Evolutionary conservation across 53 echinoderm and acorn worm genomes (phyloP), one percentile per base, ranked within the genome.

Genomic region (Henricia sp.): DNA sequence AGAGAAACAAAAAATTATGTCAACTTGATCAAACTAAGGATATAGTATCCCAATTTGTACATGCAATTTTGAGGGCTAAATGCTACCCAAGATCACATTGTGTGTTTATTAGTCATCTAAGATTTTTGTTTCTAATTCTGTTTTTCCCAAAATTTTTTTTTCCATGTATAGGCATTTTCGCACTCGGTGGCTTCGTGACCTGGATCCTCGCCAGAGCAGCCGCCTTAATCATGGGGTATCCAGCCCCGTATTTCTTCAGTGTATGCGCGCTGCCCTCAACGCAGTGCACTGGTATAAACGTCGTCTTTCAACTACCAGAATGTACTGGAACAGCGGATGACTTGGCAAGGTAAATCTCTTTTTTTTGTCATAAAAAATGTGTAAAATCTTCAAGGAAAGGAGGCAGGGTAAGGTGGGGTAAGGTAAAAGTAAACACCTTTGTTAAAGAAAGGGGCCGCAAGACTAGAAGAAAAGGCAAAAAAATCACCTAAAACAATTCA

Each of bases 201-300:
- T 89, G 93, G 83, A 93, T 96, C 38, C 37, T 96, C 25, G 78
- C 84, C 3, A 89, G 91, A 14, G 84, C 84, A 50, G 87, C 89
- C 23, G 89, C 91, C 71, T 37, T 96, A 5, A 84, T 99, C 17
- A 50, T 92, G 0, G 92, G 94, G 4, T 89, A 84, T 6, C 99
- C 99, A 8, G 85, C 94, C 3, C 99, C 99, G 2, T 68, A 99
- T 46, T 99, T 95, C 85, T 92, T 99, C 88, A 73, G 86, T 33
- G 76, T 42, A 19, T 91, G 93, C 54, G 39, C 70, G 13, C 87
- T 89, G 50, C 76, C 83, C 16, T 52, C 75, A 28, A 62, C 87
- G 6, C 54, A 84, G 12, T 92, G 92, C 74, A 67, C 80, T 23
- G 85, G 75, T 21, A 30, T 28, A 13, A 68, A 72, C 11, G 27